A percentile compares a stretch with the other conserved stretches of the same genome.
Evolutionary conservation across 2,113 vertebrate species (phyloP).

Genomic region (Aspidoscelis tigris): DNA sequence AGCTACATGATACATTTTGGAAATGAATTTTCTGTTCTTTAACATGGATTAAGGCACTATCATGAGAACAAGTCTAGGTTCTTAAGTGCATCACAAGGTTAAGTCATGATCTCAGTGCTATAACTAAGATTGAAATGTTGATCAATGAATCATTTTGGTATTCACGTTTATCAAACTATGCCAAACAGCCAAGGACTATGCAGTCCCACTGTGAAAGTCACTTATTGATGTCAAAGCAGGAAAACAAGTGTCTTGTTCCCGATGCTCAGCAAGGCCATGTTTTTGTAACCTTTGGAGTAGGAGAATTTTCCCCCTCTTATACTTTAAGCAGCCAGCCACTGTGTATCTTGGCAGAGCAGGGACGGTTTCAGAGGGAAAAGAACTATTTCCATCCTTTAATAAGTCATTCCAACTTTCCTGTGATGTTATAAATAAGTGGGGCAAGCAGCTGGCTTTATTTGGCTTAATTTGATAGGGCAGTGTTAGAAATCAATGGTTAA

Average conservation of each 20-base stretch:
- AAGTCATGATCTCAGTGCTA: not conserved
- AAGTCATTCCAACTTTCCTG: slow-evolving; percentile 80
- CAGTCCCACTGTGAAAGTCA: not conserved
- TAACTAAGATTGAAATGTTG: not conserved
- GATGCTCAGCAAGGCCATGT: slow-evolving; percentile 66
- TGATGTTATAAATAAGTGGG: slow-evolving; percentile 81
- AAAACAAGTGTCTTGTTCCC: slow-evolving; percentile 24
- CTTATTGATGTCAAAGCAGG: not conserved
- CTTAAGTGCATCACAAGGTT: slow-evolving; percentile 15
- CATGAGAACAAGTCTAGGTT: not conserved
- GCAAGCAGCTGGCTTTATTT: slow-evolving; percentile 77
- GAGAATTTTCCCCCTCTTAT: slow-evolving; percentile 54
- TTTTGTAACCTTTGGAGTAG: slow-evolving; percentile 73
- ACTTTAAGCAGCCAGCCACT: slow-evolving; percentile 60
- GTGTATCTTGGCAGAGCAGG: slow-evolving; percentile 78
- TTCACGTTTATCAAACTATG: slow-evolving; percentile 28
- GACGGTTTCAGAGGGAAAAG: slow-evolving; percentile 72
- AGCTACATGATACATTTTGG: too few relatives aligned
- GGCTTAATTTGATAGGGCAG: slow-evolving; percentile 79
- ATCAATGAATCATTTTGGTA: not conserved
- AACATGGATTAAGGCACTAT: too few relatives aligned
- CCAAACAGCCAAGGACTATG: slow-evolving; percentile 8
- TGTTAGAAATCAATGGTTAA: slow-evolving; percentile 58
- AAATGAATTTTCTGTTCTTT: too few relatives aligned
- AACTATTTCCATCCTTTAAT: slow-evolving; percentile 79